Base-by-base conservation (phyloP, 1,140 invertebrate species). In the Glomeris maerens region DNA sequence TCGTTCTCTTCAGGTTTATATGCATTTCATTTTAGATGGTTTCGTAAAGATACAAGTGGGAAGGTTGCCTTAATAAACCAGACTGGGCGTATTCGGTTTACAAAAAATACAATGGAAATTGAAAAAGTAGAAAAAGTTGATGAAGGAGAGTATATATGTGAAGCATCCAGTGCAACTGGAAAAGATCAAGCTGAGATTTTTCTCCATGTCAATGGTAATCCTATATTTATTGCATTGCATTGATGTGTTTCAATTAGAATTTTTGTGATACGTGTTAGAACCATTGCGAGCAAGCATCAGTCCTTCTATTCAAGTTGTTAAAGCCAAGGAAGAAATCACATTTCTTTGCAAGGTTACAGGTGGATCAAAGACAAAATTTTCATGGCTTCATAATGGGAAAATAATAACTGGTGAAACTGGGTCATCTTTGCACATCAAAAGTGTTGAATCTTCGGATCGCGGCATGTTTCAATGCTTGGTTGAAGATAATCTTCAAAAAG, bases 281-380 rank as follows among this genome's bases (percentile, higher is more conserved):
- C 86, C 89, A 0, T 64, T 95, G 80, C 61, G 74, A 84, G 55
- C 76, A 79, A 62, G 81, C 81, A 46, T 75, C 78, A 64, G 75
- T 78, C 40, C 74, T 83, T 57, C 76, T 83, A 52, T 80, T 89
- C 90, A 94, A 10, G 86, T n/a, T n/a, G n/a, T n/a, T n/a, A n/a
- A 90, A 64, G 74, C 81, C 45, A 84, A 83, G 44, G 81, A 84
- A 60, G 78, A 82, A 59, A 78, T 84, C 29, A 76, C 74, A 56
- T 85, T 94, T 59, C 79, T 84, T 58, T 95, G 90, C 65, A 80
- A 81, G 59, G 74, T 84, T n/a, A 77, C 78, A 26, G 89, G 89
- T 3, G 80, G 83, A 71, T 88, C 89, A 1, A 73, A 83, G 38
- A 77, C 81, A 41, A 72, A 78, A 53, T 75, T 91, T 46, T 78